Base-by-base conservation (phyloP, 92 coral and sea anemone species). In the Isaurus tuberculatus region DNA sequence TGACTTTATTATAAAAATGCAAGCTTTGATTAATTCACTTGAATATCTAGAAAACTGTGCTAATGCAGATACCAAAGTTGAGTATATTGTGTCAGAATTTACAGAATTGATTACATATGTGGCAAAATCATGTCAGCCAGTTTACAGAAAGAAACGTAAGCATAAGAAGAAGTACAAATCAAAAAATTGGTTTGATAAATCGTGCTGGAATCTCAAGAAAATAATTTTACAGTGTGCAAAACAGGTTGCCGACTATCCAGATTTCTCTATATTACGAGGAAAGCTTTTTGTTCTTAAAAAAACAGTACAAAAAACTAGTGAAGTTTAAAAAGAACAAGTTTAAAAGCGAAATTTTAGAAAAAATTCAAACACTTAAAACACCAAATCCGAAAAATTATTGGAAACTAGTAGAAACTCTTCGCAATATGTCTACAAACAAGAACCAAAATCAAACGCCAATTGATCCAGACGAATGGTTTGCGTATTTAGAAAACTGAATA, bases 231-330 rank as follows among this genome's bases (percentile, higher is more conserved):
- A 11, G 46, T 69, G 27, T 69, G 73, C 73, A 32, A 69, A 69
- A 32, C 73, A 69, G 36, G 73, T 33, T 69, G 48, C 36, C 4
- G 5, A 37, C 22, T 49, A 69, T 69, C 73, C 48, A 32, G 46
- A 34, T 69, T 66, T 23, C 72, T 49, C 73, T 32, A 69, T 69
- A 69, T 17, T 69, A 69, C 43, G 73, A 69, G 73, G 73, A 33
- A 32, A 69, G 46, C 48, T 69, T 34, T 67, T 32, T 67, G 33
- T 22, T 67, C 73, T 31, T 32, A 68, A 67, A 67, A 19, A 67
- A 67, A 67, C 46, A 34, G 27, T 69, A 69, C 73, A 69, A 69
- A 69, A 66, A 69, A 34, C 28, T 69, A 69, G 28, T 69, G 14
- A 69, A 69, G 48, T 69, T 32, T 33, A 69, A 69, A 69, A 69